Base-by-base conservation (phyloP, 2,888 invertebrate species). In the Psylliodes chrysocephalus region DNA sequence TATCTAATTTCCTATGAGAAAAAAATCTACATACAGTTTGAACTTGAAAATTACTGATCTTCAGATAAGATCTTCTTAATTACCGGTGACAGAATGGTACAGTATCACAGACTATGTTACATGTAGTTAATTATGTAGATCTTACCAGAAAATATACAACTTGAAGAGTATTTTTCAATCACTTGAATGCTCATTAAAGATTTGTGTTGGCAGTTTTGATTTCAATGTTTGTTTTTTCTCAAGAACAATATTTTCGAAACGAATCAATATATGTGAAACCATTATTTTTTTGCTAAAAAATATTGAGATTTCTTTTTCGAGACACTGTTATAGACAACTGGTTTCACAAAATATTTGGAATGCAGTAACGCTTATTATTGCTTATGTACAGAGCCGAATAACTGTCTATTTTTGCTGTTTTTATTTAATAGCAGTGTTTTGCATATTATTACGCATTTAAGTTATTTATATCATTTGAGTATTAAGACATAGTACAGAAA, bases 41-140 rank as follows among this genome's bases (percentile, higher is more conserved):
- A 46, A 46, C 46, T 22, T 19, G 14, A 46, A 46, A 46, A 6
- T 22, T n/a, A 22, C 22, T 22, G 19, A 46, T 46, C 46, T 25
- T 22, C 17, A 12, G 46, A 46, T 46, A 46, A 46, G 46, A 46
- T 19, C 46, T 22, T n/a, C 46, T 46, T 46, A 46, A 46, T 46
- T 46, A 19, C n/a, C 22, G 15, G 14, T 22, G 46, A 46, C 22
- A 35, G 35, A 44, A 44, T 44, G 44, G 18, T 5, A 44, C n/a
- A 44, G 22, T 46, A 46, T 46, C 46, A 46, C 46, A 46, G 46
- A 22, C 46, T 46, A 46, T 22, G 19, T 14, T 46, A 17, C 19
- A 46, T 46, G 12, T 46, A 46, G 22, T 25, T 46, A 46, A 46
- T 46, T 46, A 22, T 4, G 46, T 22, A 19, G 46, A 46, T 46